Evolutionary conservation across 2,888 invertebrate genomes (phyloP).

Genomic region (Tuberolachnus salignus): DNA sequence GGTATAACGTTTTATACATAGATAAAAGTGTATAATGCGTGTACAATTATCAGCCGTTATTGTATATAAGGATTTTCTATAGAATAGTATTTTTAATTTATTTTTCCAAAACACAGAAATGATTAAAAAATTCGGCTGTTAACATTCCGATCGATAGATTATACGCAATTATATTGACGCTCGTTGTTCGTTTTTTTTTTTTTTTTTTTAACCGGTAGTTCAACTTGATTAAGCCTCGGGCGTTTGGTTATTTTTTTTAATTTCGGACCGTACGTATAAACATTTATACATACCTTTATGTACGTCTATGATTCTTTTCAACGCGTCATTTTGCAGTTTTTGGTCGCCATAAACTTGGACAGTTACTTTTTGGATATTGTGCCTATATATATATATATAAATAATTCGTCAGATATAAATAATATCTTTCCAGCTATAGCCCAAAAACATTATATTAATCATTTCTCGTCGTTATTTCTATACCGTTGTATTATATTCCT

Average conservation of each 20-base stretch:
- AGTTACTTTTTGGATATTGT: conserved; percentile 14
- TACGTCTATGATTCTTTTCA: conserved; percentile 2
- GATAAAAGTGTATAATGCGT: no score
- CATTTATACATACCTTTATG: no score
- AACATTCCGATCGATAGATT: conserved; percentile 24
- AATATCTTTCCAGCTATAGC: conserved; percentile 1
- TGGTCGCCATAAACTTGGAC: neutral
- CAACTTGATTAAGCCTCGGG: conserved; percentile 44
- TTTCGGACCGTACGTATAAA: neutral
- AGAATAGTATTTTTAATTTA: conserved; percentile 13
- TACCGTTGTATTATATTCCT: conserved; percentile 2
- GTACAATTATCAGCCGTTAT: neutral
- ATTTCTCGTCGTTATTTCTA: neutral
- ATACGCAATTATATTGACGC: conserved; percentile 28
- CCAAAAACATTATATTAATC: no score
- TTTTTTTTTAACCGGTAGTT: conserved; percentile 35
- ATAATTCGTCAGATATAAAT: neutral
- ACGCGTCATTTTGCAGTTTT: neutral
- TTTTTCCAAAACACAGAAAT: conserved; percentile 21
- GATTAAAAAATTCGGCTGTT: conserved; percentile 31
- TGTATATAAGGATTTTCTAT: neutral
- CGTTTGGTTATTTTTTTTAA: conserved; percentile 24
- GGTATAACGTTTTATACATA: no score
- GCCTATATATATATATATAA: no score
- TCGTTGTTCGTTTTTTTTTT: neutral